Percentiles rank a stretch among this genome's conserved stretches.
Conservation (phyloP, 2,797 vertebrate species). For the Agapornis canus region DNA sequence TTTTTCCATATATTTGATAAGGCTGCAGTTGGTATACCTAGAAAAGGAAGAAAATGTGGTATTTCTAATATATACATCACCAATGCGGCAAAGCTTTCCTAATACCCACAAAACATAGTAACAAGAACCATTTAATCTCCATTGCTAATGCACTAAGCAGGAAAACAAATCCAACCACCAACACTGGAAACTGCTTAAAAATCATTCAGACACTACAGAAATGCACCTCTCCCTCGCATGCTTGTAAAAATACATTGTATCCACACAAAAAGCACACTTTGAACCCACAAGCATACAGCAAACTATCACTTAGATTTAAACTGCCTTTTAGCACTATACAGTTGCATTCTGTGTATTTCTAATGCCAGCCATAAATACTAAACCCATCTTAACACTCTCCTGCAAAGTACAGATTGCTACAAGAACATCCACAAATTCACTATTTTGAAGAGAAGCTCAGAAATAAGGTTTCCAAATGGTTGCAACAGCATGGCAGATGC, state of each 20-base stretch:
- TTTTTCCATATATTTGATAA: slow-evolving; percentile 99
- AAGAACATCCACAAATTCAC: neutral
- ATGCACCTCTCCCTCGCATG: neutral
- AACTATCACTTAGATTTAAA: neutral
- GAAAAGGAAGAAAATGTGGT: slow-evolving; percentile 24
- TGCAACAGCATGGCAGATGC: neutral
- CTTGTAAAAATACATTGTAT: neutral
- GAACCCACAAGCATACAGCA: neutral
- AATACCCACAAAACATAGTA: neutral
- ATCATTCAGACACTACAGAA: neutral
- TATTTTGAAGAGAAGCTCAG: neutral
- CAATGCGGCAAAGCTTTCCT: neutral
- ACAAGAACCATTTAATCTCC: neutral
- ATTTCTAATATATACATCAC: neutral
- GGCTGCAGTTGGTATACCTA: slow-evolving; percentile 99
- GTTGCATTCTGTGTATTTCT: neutral
- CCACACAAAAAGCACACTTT: neutral
- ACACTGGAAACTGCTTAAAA: neutral
- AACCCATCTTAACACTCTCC: neutral
- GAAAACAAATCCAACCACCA: neutral
- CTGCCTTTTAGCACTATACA: neutral
- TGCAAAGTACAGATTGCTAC: neutral
- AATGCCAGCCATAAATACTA: neutral
- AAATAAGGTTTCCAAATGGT: neutral
- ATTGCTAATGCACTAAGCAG: neutral